These are phyloP conservation scores for Catocala fraxini DNA, from an alignment of 2,888 invertebrate species.

Conservation along the genomic window DNA sequence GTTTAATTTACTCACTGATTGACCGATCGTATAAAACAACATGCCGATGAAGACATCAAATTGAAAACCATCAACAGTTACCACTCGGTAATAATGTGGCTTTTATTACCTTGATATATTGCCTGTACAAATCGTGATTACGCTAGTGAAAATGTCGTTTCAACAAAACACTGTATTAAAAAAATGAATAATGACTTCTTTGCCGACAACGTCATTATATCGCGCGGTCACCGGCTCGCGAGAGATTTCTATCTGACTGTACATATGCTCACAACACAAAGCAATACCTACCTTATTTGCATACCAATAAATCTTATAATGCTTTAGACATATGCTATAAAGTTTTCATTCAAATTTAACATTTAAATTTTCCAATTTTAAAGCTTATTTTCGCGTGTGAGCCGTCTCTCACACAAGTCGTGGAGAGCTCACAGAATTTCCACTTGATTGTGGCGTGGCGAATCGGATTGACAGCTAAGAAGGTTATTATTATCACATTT, in stretches of 20 bases:
- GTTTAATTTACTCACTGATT: constrained; percentile 57
- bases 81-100: constrained; percentile 71
- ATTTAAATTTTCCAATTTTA: constrained; percentile 55
- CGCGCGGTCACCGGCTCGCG: constrained; percentile 75
- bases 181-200: constrained; percentile 87
- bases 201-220: constrained; percentile 83
- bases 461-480: constrained; percentile 84
- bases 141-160: constrained; percentile 86
- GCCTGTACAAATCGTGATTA: constrained; percentile 84
- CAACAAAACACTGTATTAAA: constrained; percentile 86
- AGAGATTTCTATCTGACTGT: constrained; percentile 79
- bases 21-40: constrained; percentile 57
- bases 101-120: constrained; percentile 84
- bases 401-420: constrained; percentile 48
- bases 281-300: constrained; percentile 56
- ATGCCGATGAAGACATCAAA: constrained; percentile 79
- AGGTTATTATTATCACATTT: constrained; percentile 87
- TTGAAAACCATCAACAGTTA: constrained; percentile 81
- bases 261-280: constrained; percentile 37
- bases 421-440: constrained; percentile 67
- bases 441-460: constrained; percentile 79
- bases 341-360: constrained; percentile 57
- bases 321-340: constrained; percentile 5
- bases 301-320: constrained; percentile 44
- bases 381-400: constrained; percentile 57